A percentile compares a stretch with the other conserved stretches of the same genome.
These are phyloP conservation scores for Netelia virgata DNA, from an alignment of 2,888 invertebrate genomes.

Conservation along the genomic window DNA sequence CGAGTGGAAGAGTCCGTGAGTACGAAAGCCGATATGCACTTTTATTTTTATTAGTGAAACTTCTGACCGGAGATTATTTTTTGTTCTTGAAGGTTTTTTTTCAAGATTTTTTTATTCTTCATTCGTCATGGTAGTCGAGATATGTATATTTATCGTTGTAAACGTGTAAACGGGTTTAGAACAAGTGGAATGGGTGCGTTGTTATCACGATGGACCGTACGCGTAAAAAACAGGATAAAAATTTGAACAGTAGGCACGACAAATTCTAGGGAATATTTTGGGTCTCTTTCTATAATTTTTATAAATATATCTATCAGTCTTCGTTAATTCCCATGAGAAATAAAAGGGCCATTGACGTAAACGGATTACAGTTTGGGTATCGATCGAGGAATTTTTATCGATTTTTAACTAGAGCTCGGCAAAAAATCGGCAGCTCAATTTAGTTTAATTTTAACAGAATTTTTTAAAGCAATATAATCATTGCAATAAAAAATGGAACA, in stretches of 20 bases:
- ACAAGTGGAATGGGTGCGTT: conserved; percentile 32
- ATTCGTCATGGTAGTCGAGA: conserved; percentile 1
- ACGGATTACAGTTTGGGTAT: too few species aligned
- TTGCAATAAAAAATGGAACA: too few species aligned
- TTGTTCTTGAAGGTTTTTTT: neutral
- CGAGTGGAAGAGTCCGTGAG: neutral
- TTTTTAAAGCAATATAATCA: too few species aligned
- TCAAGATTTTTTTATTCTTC: conserved; percentile 19
- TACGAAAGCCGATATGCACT: neutral
- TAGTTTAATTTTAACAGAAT: too few species aligned
- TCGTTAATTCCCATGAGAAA: too few species aligned
- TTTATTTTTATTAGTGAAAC: conserved; percentile 1
- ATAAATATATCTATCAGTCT: neutral
- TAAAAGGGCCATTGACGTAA: too few species aligned
- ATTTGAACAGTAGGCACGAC: conserved; percentile 31
- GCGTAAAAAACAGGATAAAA: conserved; percentile 40
- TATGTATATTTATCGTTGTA: conserved; percentile 27
- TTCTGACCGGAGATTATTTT: neutral
- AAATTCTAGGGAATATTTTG: conserved; percentile 44
- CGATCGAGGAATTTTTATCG: too few species aligned
- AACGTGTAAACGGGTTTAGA: conserved; percentile 1
- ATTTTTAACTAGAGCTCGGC: too few species aligned
- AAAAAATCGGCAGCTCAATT: too few species aligned
- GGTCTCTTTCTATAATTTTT: neutral
- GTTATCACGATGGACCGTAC: conserved; percentile 33